Base-by-base conservation (phyloP, 2,888 invertebrate genomes). In the Drosophila lutescens region DNA sequence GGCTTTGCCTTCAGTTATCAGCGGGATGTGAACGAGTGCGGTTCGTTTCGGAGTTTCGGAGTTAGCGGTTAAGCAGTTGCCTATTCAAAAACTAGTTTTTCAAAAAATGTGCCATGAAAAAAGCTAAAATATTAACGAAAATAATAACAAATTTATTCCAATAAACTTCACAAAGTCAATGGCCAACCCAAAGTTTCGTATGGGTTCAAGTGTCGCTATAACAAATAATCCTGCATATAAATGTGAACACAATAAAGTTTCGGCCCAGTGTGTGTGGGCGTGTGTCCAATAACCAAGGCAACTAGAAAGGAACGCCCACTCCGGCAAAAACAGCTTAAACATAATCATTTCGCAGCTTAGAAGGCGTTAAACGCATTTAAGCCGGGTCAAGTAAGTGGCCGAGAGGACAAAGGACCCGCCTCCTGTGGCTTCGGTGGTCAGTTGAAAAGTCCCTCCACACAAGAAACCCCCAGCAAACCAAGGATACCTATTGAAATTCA, bases 331-430 rank as follows among this genome's bases (percentile, higher is more conserved):
- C 69, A 60, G 74, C 82, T 81, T 73, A 71, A 68, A 65, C 74
- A 74, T 82, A 77, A 88, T 88, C 86, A 86, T 79, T 80, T 72
- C 56, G 83, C 59, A 78, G 86, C 83, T 86, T 79, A 79, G 72
- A 50, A 76, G 78, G 83, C 88, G 76, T 88, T 84, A 76, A 88
- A 68, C 71, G 78, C 80, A 86, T 71, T 65, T 82, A 78, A 82
- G 83, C 73, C 68, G 41, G 50, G 51, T 49, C 85, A 77, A 79
- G 59, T 76, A 79, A 77, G 73, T 69, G 80, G 63, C 55, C 50
- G 10, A 67, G 44, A 65, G 68, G 70, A 85, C 66, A 77, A 85
- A 77, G 77, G 73, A 79, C 58, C 65, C 17, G 49, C 34, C 15
- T 38, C 60, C 47, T 59, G 65, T 53, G 20, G 8, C 47, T 49